Evolutionary conservation across 2,797 vertebrate genomes (phyloP).

Genomic region (Crotalus adamanteus): DNA sequence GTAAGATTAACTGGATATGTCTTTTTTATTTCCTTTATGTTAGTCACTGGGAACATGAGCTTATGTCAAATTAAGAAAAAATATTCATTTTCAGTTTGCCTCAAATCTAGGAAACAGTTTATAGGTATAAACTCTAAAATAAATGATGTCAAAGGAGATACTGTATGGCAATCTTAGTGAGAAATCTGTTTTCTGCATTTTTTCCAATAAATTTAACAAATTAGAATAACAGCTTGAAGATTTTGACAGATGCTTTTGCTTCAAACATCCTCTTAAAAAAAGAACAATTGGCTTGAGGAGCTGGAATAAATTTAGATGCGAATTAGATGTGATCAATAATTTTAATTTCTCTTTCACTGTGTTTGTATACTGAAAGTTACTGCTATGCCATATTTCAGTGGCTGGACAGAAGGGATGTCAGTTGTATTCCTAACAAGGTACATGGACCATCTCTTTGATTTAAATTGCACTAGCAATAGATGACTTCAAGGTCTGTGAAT

Average conservation of each 20-base stretch:
- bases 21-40: not conserved
- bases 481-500: not conserved
- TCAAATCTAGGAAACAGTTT: not conserved
- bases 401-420: not conserved
- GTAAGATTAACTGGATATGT: not conserved
- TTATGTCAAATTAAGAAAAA: accelerated
- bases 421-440: not conserved
- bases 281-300: not conserved
- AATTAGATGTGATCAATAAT: not conserved
- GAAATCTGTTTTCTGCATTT: not conserved
- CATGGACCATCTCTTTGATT: not conserved
- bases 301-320: not conserved
- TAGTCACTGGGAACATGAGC: slow-evolving; percentile 8
- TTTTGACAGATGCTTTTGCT: not conserved
- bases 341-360: not conserved
- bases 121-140: not conserved
- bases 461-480: not conserved
- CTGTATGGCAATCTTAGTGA: slow-evolving; percentile 6
- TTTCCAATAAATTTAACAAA: slow-evolving; percentile 4
- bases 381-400: not conserved
- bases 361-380: not conserved
- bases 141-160: slow-evolving; percentile 2
- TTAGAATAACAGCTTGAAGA: not conserved
- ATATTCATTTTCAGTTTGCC: slow-evolving; percentile 11
- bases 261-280: not conserved